Evolutionary conservation across 1,140 invertebrate species (phyloP).

Genomic region (Hylyphantes graminicola): DNA sequence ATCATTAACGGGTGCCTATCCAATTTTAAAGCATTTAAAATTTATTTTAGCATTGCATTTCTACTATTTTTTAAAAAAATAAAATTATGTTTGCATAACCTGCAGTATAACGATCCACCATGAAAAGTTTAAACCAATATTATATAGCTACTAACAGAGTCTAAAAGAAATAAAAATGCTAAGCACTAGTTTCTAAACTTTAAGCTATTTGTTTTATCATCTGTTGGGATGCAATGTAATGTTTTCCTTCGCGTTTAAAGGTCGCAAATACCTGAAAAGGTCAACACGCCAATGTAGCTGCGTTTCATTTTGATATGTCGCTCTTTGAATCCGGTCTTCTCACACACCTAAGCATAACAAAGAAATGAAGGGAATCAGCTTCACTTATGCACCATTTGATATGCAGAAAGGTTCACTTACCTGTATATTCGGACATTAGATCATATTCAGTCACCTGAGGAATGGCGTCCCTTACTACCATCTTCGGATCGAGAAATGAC

Average conservation of each 20-base stretch:
- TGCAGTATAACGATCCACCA: conserved; percentile 5
- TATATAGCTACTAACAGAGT: conserved; percentile 7
- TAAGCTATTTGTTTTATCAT: conserved; percentile 21
- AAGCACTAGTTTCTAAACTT: conserved; percentile 22
- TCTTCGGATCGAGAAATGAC: conserved; percentile 36
- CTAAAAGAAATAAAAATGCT: conserved; percentile 24
- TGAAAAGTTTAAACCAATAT: conserved; percentile 11
- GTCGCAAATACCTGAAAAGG: conserved; percentile 55
- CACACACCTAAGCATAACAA: conserved; percentile 50
- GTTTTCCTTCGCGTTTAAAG: conserved; percentile 48
- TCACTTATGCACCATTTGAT: conserved; percentile 45
- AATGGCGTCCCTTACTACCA: conserved; percentile 31
- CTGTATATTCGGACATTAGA: conserved; percentile 51
- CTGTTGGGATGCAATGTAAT: not conserved
- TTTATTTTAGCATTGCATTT: too few relatives aligned
- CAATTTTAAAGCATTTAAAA: too few relatives aligned
- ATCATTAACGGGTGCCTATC: too few relatives aligned
- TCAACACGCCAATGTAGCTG: conserved; percentile 7
- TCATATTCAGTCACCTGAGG: conserved; percentile 58
- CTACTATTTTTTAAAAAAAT: not conserved
- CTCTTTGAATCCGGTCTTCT: conserved; percentile 56
- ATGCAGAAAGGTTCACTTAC: conserved; percentile 29
- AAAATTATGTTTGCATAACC: not conserved
- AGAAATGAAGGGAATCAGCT: conserved; percentile 58
- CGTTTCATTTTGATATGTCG: conserved; percentile 32